Evolutionary conservation across 2,113 vertebrate genomes (phyloP), one percentile per base, ranked within the genome.

Genomic region (Rallus limicola): DNA sequence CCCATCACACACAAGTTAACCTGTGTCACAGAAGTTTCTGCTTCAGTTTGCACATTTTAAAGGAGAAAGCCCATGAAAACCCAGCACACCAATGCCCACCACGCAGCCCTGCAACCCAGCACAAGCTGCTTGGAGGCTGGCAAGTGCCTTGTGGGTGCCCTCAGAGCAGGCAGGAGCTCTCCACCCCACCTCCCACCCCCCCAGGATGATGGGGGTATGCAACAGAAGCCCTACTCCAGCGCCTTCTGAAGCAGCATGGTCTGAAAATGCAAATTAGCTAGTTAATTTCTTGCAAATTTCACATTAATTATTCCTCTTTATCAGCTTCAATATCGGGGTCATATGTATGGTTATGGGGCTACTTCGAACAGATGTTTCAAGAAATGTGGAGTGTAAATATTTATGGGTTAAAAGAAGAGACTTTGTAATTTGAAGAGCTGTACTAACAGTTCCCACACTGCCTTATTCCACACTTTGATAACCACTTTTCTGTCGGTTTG

Each of bases 351-450:
- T 69, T 55, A n/a, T 4, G 20, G 82, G 93, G 92, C 92, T n/a
- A 68, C 92, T 96, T 7, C 33, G 65, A 90, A 5, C 88, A 92
- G 95, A 93, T 81, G 95, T 86, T 86, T 68, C 2, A 0, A 68
- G 88, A 42, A 84, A 71, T 86, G 80, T 31, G 91, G 33, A 71
- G 72, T 78, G 90, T 92, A 96, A 96, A 96, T 96, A 96, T 97
- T 97, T 86, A 94, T 58, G 90, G 92, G 53, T 64, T 88, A 40
- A 84, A 93, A 92, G 87, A 76, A 86, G 76, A 81, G 72, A 81
- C 86, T 94, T 17, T 71, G 72, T 69, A 38, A 78, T 60, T 31
- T 70, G n/a, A 34, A 80, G 85, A 74, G 84, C 67, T 91, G 55
- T 70, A 8, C 87, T 33, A 29, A 21, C 2, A 2, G 76, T 44